Base-by-base conservation (phyloP, 2,113 vertebrate species). In the Hippocampus abdominalis region DNA sequence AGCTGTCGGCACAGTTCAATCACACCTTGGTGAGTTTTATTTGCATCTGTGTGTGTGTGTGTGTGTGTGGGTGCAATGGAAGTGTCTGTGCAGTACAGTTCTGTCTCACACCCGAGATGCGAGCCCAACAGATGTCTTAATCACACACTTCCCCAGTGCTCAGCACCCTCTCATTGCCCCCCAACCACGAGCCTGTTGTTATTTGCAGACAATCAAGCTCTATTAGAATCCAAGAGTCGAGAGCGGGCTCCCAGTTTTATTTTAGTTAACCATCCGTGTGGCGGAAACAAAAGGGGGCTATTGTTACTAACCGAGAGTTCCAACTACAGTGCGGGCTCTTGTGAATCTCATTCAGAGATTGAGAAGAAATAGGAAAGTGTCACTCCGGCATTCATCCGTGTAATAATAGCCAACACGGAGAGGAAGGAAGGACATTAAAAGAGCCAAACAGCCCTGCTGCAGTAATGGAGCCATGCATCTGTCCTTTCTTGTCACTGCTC, bases 111-210 rank as follows among this genome's bases (percentile, higher is more conserved):
- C 64, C 67, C 21, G 21, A 72, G 51, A 72, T 71, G 71, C 77
- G n/a, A 61, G 10, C 46, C 84, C 71, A 74, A 61, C 87, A 83
- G 86, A 87, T 88, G 86, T 84, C 82, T 83, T 83, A 87, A 86
- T 88, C 75, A 83, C 83, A 87, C 62, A 76, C 68, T 74, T 51
- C 27, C 32, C 27, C 27, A 20, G 57, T 60, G 15, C 15, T 54
- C 68, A 66, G 29, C 70, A 40, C 51, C 73, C 65, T 72, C 25
- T 39, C 68, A 72, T 73, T 68, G 66, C 61, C 46, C 76, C n/a
- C 32, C 40, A 25, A 23, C 23, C 63, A 32, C 48, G 66, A 54
- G 49, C 63, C 61, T 20, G 4, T 49, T 59, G 62, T 78, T 75
- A 84, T 81, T 86, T 82, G 56, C 53, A 78, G 64, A 80, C 39